phyloP scores from a whole-genome alignment of 2,113 vertebrate species.

The Egretta garzetta region DNA sequence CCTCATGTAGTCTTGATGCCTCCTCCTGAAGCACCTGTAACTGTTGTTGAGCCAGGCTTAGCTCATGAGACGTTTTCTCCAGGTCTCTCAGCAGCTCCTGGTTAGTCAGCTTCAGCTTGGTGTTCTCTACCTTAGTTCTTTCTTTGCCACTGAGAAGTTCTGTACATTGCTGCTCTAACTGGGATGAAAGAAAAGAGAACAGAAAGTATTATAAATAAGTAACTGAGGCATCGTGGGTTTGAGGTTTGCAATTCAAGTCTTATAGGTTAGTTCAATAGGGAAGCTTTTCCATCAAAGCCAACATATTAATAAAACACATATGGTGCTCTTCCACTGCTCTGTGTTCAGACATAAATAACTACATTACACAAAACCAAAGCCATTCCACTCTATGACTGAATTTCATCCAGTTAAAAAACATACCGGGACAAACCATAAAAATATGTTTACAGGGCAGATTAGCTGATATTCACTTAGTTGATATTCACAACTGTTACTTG shows the following conservation, averaged over 20 bases:
- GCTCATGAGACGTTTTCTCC: slow-evolving; percentile 80
- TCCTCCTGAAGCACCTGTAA: slow-evolving; percentile 85
- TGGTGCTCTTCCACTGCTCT: background rate
- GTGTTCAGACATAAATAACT: background rate
- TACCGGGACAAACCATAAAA: background rate
- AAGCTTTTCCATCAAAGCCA: background rate
- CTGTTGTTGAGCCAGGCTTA: slow-evolving; percentile 84
- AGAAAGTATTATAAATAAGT: background rate
- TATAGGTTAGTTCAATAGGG: background rate
- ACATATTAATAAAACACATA: background rate
- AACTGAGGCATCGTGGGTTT: background rate
- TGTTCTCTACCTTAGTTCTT: slow-evolving; percentile 86
- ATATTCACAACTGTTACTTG: background rate
- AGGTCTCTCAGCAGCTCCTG: slow-evolving; percentile 85
- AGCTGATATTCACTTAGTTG: background rate
- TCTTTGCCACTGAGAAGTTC: slow-evolving; percentile 85
- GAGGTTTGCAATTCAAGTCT: background rate
- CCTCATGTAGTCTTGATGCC: slow-evolving; percentile 80
- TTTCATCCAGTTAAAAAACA: background rate
- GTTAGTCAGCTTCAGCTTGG: slow-evolving; percentile 87
- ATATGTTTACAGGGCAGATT: background rate
- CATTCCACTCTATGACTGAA: background rate
- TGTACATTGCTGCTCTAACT: slow-evolving; percentile 86
- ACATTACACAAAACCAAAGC: background rate
- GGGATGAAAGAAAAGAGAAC: background rate